phyloP scores from a whole-genome alignment of 1,140 invertebrate genomes.

The Pararge aegeria region DNA sequence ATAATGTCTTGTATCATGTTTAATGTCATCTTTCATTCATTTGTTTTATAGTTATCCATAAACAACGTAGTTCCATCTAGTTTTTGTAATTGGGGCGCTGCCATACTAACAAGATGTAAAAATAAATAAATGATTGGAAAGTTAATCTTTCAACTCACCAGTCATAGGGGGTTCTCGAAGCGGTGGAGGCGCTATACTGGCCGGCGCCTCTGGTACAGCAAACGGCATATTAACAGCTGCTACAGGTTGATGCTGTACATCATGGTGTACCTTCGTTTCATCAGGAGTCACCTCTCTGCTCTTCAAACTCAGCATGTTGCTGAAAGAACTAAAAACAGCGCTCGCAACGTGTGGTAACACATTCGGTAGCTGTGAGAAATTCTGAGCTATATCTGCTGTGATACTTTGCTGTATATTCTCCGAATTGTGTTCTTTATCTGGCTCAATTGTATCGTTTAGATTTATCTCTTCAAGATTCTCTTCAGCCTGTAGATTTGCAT shows the following conservation, averaged over 20 bases:
- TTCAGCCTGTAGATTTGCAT: slow-evolving; percentile 48
- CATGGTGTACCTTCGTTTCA: slow-evolving; percentile 25
- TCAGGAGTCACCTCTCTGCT: slow-evolving; percentile 58
- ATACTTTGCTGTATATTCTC: slow-evolving; percentile 67
- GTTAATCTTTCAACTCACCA: slow-evolving; percentile 45
- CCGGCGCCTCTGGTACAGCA: slow-evolving; percentile 35
- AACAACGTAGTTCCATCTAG: no score
- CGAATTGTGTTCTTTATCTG: slow-evolving; percentile 40
- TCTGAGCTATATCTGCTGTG: slow-evolving; percentile 79
- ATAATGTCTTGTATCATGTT: no score
- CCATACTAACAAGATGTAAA: no score
- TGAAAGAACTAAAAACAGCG: slow-evolving; percentile 81
- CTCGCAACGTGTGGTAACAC: slow-evolving; percentile 80
- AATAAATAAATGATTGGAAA: no score
- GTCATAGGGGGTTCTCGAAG: slow-evolving; percentile 43
- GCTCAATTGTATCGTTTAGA: slow-evolving; percentile 47
- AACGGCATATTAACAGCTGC: slow-evolving; percentile 16
- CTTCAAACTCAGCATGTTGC: slow-evolving; percentile 73
- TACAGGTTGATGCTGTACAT: slow-evolving; percentile 12
- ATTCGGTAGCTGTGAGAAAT: slow-evolving; percentile 79
- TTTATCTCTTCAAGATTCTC: slow-evolving; percentile 73
- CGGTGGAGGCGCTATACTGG: slow-evolving; percentile 47
- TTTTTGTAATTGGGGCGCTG: no score
- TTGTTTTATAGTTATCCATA: no score
- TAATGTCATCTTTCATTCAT: no score